Conservation (phyloP, 2,888 invertebrate species). For the Ormyrus pomaceus region DNA sequence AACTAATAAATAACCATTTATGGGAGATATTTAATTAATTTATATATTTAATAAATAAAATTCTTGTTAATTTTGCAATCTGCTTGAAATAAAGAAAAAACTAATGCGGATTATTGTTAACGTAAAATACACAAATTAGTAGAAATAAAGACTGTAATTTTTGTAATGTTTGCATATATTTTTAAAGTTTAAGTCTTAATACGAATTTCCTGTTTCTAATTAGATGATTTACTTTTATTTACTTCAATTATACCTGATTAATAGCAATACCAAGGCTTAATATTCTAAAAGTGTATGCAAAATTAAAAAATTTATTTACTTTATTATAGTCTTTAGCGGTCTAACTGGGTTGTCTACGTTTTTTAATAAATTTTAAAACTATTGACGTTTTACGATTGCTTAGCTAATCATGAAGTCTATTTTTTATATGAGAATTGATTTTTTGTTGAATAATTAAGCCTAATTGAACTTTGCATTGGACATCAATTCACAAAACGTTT, state of each 20-base stretch:
- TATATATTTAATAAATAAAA: no score
- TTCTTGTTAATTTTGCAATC: no score
- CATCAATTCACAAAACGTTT: no score
- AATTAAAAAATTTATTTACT: neutral
- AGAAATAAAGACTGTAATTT: constrained; percentile 11
- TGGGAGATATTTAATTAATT: no score
- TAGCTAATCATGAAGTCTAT: constrained; percentile 1
- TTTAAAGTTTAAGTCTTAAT: neutral
- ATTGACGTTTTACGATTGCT: constrained; percentile 15
- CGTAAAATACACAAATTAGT: neutral
- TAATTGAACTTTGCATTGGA: no score
- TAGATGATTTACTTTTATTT: no score
- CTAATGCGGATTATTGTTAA: neutral
- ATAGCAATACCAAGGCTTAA: no score
- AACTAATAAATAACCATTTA: no score
- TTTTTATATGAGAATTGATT: neutral
- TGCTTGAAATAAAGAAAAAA: no score
- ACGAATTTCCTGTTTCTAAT: no score
- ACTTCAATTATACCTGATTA: no score
- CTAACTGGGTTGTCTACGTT: neutral
- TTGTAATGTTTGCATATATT: constrained; percentile 6
- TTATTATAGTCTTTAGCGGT: neutral
- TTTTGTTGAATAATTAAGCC: no score
- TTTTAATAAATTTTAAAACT: constrained; percentile 1
- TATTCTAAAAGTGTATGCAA: neutral